Evolutionary conservation across 2,888 invertebrate genomes (phyloP), one percentile per base, ranked within the genome.

Genomic region (Cataglyphis altisquamis): DNA sequence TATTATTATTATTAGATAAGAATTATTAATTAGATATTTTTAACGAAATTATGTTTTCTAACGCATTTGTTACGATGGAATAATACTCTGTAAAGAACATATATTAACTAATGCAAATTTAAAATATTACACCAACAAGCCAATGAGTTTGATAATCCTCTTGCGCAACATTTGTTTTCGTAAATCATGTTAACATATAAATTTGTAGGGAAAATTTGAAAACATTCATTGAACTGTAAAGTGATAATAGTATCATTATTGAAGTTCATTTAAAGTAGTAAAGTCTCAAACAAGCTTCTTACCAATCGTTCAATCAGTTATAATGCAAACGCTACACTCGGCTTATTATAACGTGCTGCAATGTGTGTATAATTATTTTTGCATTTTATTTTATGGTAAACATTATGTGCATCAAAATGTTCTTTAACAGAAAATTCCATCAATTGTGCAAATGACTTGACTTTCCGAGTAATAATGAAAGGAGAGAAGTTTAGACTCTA

Each of bases 171-270:
- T 62, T 72, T 80, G 72, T 80, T 80, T 45, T 21, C 72, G 60
- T 80, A 62, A 72, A 80, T 45, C 72, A 80, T 62, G 60, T 72
- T 80, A 80, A 62, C 21, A 25, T 72, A 72, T 36, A 80, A 78
- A 80, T 72, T 80, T 12, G 60, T 72, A 21, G 36, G 60, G 25
- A 21, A 78, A 78, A 78, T n/a, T 21, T 60, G 72, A 45, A 72
- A 80, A 80, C 36, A 15, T 72, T 80, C 45, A 60, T 80, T 72
- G 32, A 80, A 25, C 60, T 48, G 72, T 72, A 62, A 78, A 72
- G 60, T 72, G 60, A 78, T 80, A 80, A 80, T 72, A 36, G 45
- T 45, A 12, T 36, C 45, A 80, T 62, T 68, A 72, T 48, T 36
- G 45, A 25, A 48, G 39, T 72, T 60, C 45, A 21, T 6, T 36